phyloP scores from a whole-genome alignment of 2,113 vertebrate genomes.

The Camelus bactrianus region DNA sequence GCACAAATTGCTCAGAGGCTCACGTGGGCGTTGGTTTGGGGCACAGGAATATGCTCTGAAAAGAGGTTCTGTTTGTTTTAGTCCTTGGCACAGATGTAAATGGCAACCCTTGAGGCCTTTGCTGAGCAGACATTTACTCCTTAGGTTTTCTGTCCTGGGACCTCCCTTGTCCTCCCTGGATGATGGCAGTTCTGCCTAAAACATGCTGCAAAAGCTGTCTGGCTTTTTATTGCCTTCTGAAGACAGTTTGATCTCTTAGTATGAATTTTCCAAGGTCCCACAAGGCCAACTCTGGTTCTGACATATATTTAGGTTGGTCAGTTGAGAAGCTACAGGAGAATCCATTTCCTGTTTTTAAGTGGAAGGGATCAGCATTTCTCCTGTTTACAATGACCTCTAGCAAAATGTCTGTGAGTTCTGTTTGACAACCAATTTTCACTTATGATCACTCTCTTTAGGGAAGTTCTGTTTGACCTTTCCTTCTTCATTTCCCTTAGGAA shows the following conservation, averaged over 20 bases:
- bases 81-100: constrained; percentile 7
- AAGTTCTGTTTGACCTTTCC: neutral
- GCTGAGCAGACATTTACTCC: neutral
- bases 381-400: neutral
- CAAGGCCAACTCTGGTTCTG: neutral
- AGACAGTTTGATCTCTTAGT: neutral
- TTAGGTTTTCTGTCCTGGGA: neutral
- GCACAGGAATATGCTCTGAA: neutral
- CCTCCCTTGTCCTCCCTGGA: neutral
- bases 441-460: neutral
- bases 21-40: neutral
- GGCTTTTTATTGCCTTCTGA: neutral
- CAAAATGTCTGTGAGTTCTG: constrained; percentile 20
- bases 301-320: neutral
- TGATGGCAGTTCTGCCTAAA: neutral
- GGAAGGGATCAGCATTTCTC: neutral
- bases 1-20: constrained; percentile 72
- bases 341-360: neutral
- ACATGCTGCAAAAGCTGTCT: neutral
- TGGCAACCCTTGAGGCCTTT: neutral
- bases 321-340: neutral
- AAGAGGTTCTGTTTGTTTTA: constrained; percentile 37
- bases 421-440: neutral
- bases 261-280: neutral
- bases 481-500: neutral